These are phyloP conservation scores for Labroides dimidiatus DNA, from an alignment of 2,797 vertebrate species.

Conservation along the genomic window DNA sequence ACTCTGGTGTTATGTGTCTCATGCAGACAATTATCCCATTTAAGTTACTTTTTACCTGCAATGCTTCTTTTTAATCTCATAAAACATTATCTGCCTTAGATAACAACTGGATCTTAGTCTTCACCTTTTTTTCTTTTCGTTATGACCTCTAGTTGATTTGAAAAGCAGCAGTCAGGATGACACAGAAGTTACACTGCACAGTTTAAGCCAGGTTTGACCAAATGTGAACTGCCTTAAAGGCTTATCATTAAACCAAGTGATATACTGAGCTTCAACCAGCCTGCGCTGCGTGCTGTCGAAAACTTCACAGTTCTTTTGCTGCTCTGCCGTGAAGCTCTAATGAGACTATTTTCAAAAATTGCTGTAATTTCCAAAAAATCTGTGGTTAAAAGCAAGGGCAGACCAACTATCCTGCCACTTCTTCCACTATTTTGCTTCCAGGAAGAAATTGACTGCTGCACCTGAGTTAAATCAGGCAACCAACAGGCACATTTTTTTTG, in stretches of 20 bases:
- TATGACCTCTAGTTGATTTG: not conserved
- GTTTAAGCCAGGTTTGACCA: conserved; percentile 15
- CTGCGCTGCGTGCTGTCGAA: conserved; percentile 4
- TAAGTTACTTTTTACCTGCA: no score
- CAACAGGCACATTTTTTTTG: conserved; percentile 3
- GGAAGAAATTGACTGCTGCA: conserved; percentile 29
- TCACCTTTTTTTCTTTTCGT: no score
- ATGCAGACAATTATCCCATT: no score
- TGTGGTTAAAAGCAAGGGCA: not conserved
- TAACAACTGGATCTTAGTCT: no score
- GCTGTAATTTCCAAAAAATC: conserved; percentile 37
- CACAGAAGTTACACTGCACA: not conserved
- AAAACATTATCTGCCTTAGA: no score
- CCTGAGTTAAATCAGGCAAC: conserved; percentile 29
- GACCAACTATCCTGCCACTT: not conserved
- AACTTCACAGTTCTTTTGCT: conserved; percentile 32
- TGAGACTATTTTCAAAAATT: conserved; percentile 58
- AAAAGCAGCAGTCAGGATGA: not conserved
- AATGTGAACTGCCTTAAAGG: conserved; percentile 15
- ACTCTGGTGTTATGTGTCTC: no score
- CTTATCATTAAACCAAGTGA: conserved; percentile 41
- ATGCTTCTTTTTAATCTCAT: no score
- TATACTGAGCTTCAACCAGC: conserved; percentile 35
- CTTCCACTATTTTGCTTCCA: conserved; percentile 26
- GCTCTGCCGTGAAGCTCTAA: conserved; percentile 43